Percentiles rank a stretch among this genome's conserved stretches.
phyloP scores from a whole-genome alignment of 2,888 invertebrate genomes.

The Dryobota labecula region DNA sequence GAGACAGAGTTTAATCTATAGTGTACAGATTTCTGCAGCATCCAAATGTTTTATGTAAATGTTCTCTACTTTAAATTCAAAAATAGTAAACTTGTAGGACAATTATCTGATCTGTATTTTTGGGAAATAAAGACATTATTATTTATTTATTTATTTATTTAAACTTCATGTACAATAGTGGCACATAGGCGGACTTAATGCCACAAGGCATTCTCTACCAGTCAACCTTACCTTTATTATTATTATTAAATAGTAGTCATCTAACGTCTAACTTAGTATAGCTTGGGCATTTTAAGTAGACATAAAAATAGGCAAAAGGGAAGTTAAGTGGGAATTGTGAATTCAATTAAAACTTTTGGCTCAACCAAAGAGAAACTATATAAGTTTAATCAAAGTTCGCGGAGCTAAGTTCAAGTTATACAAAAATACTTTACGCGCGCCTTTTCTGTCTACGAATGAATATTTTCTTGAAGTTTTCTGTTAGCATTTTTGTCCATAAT shows the following conservation, averaged over 20 bases:
- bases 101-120: too few relatives aligned
- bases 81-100: too few relatives aligned
- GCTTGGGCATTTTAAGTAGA: conserved; percentile 14
- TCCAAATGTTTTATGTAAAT: too few relatives aligned
- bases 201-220: too few relatives aligned
- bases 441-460: conserved; percentile 25
- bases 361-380: conserved; percentile 51
- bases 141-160: too few relatives aligned
- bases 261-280: background rate
- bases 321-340: conserved; percentile 40
- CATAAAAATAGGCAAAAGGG: conserved; percentile 26
- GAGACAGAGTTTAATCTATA: too few relatives aligned
- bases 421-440: conserved; percentile 45
- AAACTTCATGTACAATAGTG: too few relatives aligned
- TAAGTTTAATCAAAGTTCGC: conserved; percentile 59
- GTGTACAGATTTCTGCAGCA: too few relatives aligned
- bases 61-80: too few relatives aligned
- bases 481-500: background rate
- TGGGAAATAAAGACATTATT: too few relatives aligned
- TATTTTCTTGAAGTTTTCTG: conserved; percentile 32
- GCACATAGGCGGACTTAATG: too few relatives aligned
- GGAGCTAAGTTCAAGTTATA: conserved; percentile 34
- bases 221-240: too few relatives aligned
- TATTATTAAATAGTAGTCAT: background rate
- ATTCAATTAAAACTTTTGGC: conserved; percentile 64